Evolutionary conservation across 2,797 vertebrate species (phyloP).

Genomic region (Hypotaenidia philippensis): DNA sequence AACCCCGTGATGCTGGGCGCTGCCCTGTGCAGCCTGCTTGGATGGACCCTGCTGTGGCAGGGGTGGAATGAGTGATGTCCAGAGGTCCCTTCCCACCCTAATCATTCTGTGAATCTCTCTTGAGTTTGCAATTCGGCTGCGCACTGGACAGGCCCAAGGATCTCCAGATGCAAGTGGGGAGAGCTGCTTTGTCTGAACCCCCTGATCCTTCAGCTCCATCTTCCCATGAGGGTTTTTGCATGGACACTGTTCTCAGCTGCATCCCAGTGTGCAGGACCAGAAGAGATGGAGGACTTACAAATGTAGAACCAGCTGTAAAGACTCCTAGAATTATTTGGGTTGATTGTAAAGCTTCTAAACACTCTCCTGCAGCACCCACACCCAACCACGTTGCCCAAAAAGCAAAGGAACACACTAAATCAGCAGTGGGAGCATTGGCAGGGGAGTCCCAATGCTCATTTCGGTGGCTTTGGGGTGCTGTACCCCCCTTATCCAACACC

Average conservation of each 20-base stretch:
- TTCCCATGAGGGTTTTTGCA: neutral
- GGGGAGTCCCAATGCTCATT: neutral
- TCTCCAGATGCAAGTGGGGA: neutral
- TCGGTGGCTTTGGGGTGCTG: neutral
- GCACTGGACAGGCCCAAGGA: neutral
- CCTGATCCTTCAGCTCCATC: neutral
- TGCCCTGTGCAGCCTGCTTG: no score
- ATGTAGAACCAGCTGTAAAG: neutral
- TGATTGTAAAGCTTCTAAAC: constrained; percentile 5
- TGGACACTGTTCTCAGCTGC: neutral
- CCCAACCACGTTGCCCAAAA: rapidly evolving
- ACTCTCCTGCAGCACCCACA: neutral
- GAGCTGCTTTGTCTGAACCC: neutral
- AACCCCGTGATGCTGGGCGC: no score
- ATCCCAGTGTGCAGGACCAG: neutral
- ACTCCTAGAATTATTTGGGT: neutral
- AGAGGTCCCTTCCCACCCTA: no score
- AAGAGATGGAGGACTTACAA: neutral
- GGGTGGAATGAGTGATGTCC: no score
- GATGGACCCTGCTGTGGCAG: no score
- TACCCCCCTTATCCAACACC: neutral
- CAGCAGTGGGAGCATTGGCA: neutral
- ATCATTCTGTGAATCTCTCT: no score
- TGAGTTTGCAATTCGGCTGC: neutral
- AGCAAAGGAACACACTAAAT: neutral